These are phyloP conservation scores for Peromyscus polionotus DNA, from an alignment of 2,113 vertebrate genomes.

Conservation along the genomic window DNA sequence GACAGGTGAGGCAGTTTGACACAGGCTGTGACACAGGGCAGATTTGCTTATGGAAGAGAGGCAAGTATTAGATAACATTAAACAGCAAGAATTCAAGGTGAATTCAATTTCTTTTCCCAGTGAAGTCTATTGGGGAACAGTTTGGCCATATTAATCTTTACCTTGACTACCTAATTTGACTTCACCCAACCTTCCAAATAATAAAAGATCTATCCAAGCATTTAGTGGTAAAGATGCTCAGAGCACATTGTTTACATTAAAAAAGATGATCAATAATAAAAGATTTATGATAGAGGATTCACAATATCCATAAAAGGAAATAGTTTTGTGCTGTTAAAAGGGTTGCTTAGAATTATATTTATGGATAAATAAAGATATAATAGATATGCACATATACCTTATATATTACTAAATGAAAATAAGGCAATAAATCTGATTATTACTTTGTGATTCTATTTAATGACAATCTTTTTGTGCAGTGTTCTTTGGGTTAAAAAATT, in stretches of 20 bases:
- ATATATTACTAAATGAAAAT: conserved; percentile 44
- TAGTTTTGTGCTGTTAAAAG: conserved; percentile 29
- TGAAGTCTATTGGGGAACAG: neutral
- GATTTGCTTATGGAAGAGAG: neutral
- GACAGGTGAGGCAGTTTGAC: neutral
- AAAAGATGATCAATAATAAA: conserved; percentile 12
- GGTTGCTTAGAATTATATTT: neutral
- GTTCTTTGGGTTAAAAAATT: conserved; percentile 48
- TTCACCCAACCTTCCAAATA: neutral
- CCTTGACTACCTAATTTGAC: neutral
- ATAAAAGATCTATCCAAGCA: neutral
- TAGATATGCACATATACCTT: neutral
- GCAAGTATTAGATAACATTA: neutral
- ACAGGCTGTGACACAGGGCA: neutral
- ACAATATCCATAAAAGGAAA: neutral
- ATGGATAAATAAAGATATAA: neutral
- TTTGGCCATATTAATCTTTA: neutral
- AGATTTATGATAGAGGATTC: neutral
- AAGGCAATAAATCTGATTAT: neutral
- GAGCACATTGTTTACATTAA: conserved; percentile 14
- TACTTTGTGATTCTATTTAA: neutral
- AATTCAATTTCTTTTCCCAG: neutral
- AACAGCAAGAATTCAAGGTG: neutral
- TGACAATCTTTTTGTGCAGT: neutral
- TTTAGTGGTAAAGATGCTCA: conserved; percentile 6